phyloP scores from a whole-genome alignment of 2,888 invertebrate species.

The Neuroscelio doddi region DNA sequence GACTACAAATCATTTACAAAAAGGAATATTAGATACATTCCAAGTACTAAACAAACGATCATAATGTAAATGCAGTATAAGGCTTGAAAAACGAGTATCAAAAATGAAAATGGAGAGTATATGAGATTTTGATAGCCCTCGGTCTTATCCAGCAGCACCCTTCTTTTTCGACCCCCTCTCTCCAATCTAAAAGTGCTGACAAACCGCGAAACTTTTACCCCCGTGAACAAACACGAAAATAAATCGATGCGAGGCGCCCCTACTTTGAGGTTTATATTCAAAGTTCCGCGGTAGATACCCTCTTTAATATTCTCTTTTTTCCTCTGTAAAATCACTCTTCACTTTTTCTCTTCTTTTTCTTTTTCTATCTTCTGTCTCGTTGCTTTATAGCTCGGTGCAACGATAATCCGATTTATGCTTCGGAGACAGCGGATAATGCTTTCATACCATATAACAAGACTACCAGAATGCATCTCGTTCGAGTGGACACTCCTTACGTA shows the following conservation, averaged over 20 bases:
- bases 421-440: constrained; percentile 27
- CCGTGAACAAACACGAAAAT: constrained; percentile 70
- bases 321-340: constrained; percentile 43
- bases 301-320: constrained; percentile 47
- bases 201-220: constrained; percentile 70
- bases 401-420: constrained; percentile 47
- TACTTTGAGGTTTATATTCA: constrained; percentile 67
- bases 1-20: no score
- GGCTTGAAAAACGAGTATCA: constrained; percentile 52
- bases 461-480: constrained; percentile 29
- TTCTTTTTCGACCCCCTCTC: constrained; percentile 31
- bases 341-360: constrained; percentile 41
- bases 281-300: constrained; percentile 61
- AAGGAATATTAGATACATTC: no score
- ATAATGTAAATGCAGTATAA: neutral
- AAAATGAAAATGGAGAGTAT: constrained; percentile 67
- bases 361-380: constrained; percentile 33
- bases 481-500: constrained; percentile 38
- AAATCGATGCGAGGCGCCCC: constrained; percentile 66
- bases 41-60: no score
- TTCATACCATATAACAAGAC: constrained; percentile 22
- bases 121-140: constrained; percentile 67
- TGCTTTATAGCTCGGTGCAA: constrained; percentile 34
- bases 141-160: constrained; percentile 9
- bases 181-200: constrained; percentile 71